These are phyloP conservation scores for Thelaira solivaga DNA, from an alignment of 2,888 invertebrate species.

Conservation along the genomic window DNA sequence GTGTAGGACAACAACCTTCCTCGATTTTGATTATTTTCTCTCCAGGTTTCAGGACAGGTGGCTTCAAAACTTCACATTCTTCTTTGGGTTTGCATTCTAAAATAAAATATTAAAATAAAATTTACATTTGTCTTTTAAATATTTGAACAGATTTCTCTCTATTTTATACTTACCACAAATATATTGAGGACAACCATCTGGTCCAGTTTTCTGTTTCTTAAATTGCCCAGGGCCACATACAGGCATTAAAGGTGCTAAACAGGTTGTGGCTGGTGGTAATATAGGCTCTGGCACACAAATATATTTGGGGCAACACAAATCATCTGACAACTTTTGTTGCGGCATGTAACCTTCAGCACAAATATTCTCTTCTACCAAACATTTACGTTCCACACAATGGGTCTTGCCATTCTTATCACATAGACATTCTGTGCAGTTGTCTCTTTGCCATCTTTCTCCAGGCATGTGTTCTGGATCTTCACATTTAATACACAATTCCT, in stretches of 20 bases:
- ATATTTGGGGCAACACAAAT: constrained; percentile 84
- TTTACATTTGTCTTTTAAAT: background rate
- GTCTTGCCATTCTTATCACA: constrained; percentile 81
- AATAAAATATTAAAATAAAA: background rate
- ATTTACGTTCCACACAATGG: constrained; percentile 81
- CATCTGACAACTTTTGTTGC: constrained; percentile 79
- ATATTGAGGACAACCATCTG: constrained; percentile 84
- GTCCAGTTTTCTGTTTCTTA: constrained; percentile 81
- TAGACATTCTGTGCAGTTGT: constrained; percentile 85
- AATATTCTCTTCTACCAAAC: constrained; percentile 79
- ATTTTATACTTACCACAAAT: constrained; percentile 81
- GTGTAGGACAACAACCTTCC: constrained; percentile 85
- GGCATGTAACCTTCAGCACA: constrained; percentile 80
- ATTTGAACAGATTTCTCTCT: too few species aligned
- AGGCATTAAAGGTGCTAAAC: constrained; percentile 83
- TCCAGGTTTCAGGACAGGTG: constrained; percentile 80
- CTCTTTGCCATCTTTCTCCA: constrained; percentile 82
- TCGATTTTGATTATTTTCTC: constrained; percentile 80
- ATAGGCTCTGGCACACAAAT: constrained; percentile 81
- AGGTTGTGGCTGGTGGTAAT: constrained; percentile 77
- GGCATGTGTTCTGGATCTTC: constrained; percentile 83
- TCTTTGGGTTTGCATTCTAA: constrained; percentile 85
- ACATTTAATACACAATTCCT: constrained; percentile 83
- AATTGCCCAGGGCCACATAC: constrained; percentile 85
- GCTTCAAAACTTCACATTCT: constrained; percentile 81